Percentiles rank a stretch among this genome's conserved stretches.
phyloP scores from a whole-genome alignment of 2,113 vertebrate genomes.

The Salvelinus fontinalis region DNA sequence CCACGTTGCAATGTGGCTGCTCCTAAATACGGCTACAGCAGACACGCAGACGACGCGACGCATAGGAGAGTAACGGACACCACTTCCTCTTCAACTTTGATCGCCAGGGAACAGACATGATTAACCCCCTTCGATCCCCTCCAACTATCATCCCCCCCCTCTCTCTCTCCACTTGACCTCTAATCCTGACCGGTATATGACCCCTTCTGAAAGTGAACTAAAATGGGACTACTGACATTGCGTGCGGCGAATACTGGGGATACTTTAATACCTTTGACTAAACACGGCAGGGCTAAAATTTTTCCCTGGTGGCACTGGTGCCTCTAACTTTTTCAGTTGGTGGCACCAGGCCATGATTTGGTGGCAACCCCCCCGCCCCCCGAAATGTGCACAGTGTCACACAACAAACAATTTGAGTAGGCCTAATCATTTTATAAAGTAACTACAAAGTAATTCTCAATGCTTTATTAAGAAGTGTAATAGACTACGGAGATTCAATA shows the following conservation, averaged over 20 bases:
- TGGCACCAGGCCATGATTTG: too few species aligned
- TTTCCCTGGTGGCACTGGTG: too few species aligned
- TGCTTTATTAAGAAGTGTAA: too few species aligned
- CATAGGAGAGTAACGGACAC: conserved; percentile 58
- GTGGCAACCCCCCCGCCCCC: too few species aligned
- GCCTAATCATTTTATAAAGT: too few species aligned
- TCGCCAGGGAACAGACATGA: conserved; percentile 31
- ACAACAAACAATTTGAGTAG: too few species aligned
- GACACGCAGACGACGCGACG: conserved; percentile 55
- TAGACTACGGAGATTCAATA: too few species aligned
- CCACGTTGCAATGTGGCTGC: neutral
- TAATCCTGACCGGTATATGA: neutral
- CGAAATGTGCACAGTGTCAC: too few species aligned
- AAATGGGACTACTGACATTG: conserved; percentile 6
- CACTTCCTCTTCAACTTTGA: conserved; percentile 59
- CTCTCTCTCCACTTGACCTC: neutral
- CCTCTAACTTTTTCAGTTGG: too few species aligned
- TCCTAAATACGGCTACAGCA: conserved; percentile 55
- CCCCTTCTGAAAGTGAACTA: neutral
- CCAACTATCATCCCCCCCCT: too few species aligned
- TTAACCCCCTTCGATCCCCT: conserved; percentile 31
- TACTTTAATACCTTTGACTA: neutral
- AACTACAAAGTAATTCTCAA: too few species aligned
- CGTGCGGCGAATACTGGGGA: conserved; percentile 2
- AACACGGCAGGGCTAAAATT: conserved; percentile 6